These are phyloP conservation scores for Notarius lentiginosus DNA, from an alignment of 2,113 vertebrate species.

Conservation along the genomic window DNA sequence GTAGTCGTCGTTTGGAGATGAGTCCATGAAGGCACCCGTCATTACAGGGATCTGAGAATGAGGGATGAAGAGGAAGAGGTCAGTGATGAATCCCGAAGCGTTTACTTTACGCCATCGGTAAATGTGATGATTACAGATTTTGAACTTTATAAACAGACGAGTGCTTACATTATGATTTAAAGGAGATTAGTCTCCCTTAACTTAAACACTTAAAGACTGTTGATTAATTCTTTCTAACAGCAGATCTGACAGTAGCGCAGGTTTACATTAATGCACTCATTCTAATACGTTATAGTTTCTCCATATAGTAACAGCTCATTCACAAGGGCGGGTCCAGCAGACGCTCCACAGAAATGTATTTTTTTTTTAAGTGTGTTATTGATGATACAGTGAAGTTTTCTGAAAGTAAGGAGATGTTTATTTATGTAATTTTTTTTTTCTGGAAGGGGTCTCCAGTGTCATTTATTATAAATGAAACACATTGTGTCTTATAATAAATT, in stretches of 20 bases:
- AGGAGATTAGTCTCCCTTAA: neutral
- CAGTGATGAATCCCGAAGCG: neutral
- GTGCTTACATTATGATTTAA: neutral
- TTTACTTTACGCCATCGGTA: neutral
- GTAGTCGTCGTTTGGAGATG: slow-evolving; percentile 94
- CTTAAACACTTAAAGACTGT: neutral
- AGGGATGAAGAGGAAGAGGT: slow-evolving; percentile 12
- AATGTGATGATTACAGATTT: neutral
- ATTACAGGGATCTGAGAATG: slow-evolving; percentile 89
- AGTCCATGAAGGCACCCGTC: slow-evolving; percentile 98
- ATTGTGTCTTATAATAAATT: neutral
- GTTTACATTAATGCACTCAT: neutral
- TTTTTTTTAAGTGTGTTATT: neutral
- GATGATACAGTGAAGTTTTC: neutral
- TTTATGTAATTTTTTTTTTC: neutral
- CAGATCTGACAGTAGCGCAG: neutral
- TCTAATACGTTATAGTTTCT: neutral
- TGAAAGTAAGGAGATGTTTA: neutral
- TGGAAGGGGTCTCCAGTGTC: neutral
- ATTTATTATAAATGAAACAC: neutral
- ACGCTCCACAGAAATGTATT: neutral
- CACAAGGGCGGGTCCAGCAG: neutral
- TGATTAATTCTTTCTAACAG: neutral
- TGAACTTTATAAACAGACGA: neutral
- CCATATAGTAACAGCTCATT: neutral